A percentile compares a stretch with the other conserved stretches of the same genome.
Evolutionary conservation across 2,113 vertebrate genomes (phyloP).

Genomic region (Megalops atlanticus): DNA sequence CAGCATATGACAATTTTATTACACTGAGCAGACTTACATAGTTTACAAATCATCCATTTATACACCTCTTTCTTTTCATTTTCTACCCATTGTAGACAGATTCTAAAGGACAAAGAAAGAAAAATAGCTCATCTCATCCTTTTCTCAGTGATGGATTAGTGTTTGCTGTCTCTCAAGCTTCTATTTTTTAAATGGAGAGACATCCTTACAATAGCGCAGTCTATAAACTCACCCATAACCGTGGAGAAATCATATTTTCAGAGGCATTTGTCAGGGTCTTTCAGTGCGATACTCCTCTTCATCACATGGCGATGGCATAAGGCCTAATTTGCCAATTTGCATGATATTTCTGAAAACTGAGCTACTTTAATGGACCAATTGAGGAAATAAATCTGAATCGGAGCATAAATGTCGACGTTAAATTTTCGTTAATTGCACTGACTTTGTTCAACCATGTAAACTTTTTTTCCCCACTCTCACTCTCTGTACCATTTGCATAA

Average conservation of each 20-base stretch:
- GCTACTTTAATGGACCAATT: conserved; percentile 4
- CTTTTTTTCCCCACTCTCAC: not conserved
- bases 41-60: conserved; percentile 4
- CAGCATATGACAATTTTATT: too few relatives aligned
- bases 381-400: conserved; percentile 15
- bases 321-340: not conserved
- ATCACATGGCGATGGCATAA: not conserved
- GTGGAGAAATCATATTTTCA: not conserved
- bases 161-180: not conserved
- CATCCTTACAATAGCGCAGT: not conserved
- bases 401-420: conserved; percentile 8
- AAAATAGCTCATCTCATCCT: conserved; percentile 17
- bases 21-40: too few relatives aligned
- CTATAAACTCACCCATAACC: not conserved
- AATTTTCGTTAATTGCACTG: conserved; percentile 14
- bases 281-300: not conserved
- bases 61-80: not conserved
- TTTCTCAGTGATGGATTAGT: conserved; percentile 6
- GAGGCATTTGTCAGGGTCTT: not conserved
- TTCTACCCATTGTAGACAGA: conserved; percentile 8
- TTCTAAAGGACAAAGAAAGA: too few relatives aligned
- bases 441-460: not conserved
- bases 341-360: not conserved
- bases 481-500: conserved; percentile 8
- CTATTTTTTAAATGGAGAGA: not conserved